These are phyloP conservation scores for Cercocebus atys DNA, from an alignment of 2,113 vertebrate genomes.

Conservation along the genomic window DNA sequence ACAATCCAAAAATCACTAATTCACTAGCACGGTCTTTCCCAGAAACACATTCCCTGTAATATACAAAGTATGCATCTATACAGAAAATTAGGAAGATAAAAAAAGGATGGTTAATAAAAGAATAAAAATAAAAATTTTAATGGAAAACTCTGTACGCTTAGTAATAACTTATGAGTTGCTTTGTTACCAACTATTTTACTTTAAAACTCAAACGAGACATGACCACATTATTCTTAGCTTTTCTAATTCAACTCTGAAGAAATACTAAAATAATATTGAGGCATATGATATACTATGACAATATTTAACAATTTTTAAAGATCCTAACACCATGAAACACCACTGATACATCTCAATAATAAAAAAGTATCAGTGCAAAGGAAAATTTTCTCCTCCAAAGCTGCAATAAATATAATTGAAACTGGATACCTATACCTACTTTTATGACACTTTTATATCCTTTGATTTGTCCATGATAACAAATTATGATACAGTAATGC, in stretches of 20 bases:
- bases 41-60: neutral
- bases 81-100: neutral
- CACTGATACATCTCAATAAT: neutral
- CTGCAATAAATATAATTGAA: conserved; percentile 18
- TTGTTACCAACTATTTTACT: conserved; percentile 30
- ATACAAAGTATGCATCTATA: neutral
- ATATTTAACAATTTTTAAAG: conserved; percentile 30
- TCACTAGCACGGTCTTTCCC: neutral
- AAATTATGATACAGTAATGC: neutral
- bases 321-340: neutral
- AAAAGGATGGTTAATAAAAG: neutral
- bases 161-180: conserved; percentile 19
- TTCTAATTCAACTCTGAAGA: conserved; percentile 31
- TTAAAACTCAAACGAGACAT: conserved; percentile 35
- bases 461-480: conserved; percentile 18
- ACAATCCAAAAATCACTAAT: neutral
- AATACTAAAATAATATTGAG: conserved; percentile 10
- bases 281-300: neutral
- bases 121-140: conserved; percentile 21
- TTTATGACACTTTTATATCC: conserved; percentile 4
- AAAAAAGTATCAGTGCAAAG: conserved; percentile 2
- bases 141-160: neutral
- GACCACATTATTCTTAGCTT: neutral
- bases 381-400: neutral
- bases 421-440: neutral